A percentile compares a stretch with the other conserved stretches of the same genome.
Conservation (phyloP, 2,797 vertebrate species). For the Chloroceryle amazona region DNA sequence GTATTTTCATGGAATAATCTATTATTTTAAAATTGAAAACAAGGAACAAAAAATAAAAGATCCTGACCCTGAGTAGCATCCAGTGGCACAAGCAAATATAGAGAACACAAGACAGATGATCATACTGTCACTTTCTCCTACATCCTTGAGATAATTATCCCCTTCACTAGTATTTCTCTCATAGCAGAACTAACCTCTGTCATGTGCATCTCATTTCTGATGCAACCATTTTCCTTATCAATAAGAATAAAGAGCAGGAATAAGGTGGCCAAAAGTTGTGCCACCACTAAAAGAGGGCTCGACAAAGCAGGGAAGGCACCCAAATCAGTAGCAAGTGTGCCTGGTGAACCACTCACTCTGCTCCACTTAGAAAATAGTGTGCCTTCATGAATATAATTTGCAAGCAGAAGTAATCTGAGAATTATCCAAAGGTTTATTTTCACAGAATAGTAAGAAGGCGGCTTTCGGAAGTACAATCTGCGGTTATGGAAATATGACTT, state of each 20-base stretch:
- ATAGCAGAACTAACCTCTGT: background rate
- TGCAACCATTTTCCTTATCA: background rate
- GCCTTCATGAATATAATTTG: background rate
- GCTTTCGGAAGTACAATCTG: background rate
- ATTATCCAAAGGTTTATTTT: background rate
- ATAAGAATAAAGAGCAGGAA: background rate
- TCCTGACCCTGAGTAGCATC: background rate
- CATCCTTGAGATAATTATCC: rapidly evolving
- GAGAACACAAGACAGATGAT: background rate
- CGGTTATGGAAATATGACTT: background rate
- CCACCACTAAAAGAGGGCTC: background rate
- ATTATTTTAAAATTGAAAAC: background rate
- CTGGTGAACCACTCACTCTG: background rate
- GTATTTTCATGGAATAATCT: background rate
- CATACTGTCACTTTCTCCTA: background rate
- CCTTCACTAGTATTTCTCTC: background rate
- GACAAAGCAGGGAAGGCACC: background rate
- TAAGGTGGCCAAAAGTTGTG: background rate
- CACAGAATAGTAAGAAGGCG: background rate
- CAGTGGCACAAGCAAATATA: background rate
- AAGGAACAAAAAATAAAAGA: background rate
- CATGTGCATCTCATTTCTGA: background rate
- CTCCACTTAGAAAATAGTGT: background rate
- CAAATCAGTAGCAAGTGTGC: background rate
- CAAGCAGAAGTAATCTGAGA: background rate